phyloP scores from a whole-genome alignment of 2,113 vertebrate genomes.

The Kryptolebias marmoratus region DNA sequence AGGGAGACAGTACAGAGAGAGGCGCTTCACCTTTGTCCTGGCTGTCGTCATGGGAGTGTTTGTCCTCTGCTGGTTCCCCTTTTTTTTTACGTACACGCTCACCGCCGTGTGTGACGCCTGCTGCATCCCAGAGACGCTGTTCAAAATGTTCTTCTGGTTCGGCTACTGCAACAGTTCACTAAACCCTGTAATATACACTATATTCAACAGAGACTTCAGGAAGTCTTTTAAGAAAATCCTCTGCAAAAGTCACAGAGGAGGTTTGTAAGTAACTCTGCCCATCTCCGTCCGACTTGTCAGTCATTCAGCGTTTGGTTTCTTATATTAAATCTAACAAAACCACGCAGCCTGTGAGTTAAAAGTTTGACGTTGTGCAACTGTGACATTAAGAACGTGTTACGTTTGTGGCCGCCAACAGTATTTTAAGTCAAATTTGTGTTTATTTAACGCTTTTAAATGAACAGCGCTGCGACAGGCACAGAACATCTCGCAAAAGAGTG shows the following conservation, averaged over 20 bases:
- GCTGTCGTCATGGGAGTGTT: conserved; percentile 94
- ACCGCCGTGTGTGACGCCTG: conserved; percentile 83
- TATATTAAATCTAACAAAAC: neutral
- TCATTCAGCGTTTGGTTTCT: neutral
- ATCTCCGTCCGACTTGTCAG: conserved; percentile 15
- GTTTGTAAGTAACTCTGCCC: conserved; percentile 16
- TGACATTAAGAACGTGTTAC: conserved; percentile 8
- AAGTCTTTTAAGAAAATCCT: conserved; percentile 94
- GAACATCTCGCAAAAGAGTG: no score
- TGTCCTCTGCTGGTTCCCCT: conserved; percentile 95
- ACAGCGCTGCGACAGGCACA: neutral
- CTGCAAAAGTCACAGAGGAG: conserved; percentile 69
- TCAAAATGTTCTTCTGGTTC: conserved; percentile 96
- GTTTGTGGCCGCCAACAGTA: neutral
- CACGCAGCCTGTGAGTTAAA: neutral
- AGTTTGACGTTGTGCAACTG: conserved; percentile 14
- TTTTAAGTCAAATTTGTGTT: neutral
- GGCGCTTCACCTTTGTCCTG: conserved; percentile 86
- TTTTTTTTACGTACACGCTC: conserved; percentile 95
- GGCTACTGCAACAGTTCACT: conserved; percentile 90
- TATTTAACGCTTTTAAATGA: neutral
- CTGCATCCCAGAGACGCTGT: conserved; percentile 84
- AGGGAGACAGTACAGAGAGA: conserved; percentile 89
- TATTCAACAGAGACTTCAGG: conserved; percentile 94
- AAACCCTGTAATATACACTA: conserved; percentile 93